Evolutionary conservation across 2,888 invertebrate genomes (phyloP), one percentile per base, ranked within the genome.

Genomic region (Antitype chi): DNA sequence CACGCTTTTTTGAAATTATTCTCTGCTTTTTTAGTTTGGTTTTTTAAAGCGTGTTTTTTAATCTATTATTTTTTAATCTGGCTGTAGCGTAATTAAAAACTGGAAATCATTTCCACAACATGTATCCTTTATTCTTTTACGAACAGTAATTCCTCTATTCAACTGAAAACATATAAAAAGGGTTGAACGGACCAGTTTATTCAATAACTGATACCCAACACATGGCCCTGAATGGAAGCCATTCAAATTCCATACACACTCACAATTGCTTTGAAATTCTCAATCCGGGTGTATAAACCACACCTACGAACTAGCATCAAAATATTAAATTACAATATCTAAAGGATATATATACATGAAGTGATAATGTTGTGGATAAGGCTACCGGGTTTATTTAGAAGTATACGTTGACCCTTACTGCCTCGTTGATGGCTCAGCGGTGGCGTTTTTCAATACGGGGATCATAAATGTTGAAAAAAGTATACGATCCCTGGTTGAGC

Each of bases 371-470:
- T 55, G 9, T 38, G 32, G 15, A 55, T 70, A 70, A 17, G 25
- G 8, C 38, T 28, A 53, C 23, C 13, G 4, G 28, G 49, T 17
- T 47, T 43, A 20, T 28, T 71, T 43, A 2, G 59, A 11, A 38
- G 49, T 15, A 8, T 17, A n/a, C 3, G 89, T 89, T 89, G 90
- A 90, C 90, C 90, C 85, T 32, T 8, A 2, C 6, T 53, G 9
- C 32, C n/a, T 68, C 13, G 23, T 28, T 55, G 23, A 55, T 13
- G 55, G n/a, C 13, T 55, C 55, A 55, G 11, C 5, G n/a, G 11
- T 53, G 4, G 53, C 53, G 23, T 11, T 53, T 53, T 23, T 23
- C 9, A 53, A 4, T 11, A 4, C 4, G 11, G 23, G 11, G 59
- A 59, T 20, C 20, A 20, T 59, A 17, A 8, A 9, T 17, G 25